Percentiles rank a stretch among this genome's conserved stretches.
phyloP scores from a whole-genome alignment of 2,113 vertebrate genomes.

The Podarcis cretensis region DNA sequence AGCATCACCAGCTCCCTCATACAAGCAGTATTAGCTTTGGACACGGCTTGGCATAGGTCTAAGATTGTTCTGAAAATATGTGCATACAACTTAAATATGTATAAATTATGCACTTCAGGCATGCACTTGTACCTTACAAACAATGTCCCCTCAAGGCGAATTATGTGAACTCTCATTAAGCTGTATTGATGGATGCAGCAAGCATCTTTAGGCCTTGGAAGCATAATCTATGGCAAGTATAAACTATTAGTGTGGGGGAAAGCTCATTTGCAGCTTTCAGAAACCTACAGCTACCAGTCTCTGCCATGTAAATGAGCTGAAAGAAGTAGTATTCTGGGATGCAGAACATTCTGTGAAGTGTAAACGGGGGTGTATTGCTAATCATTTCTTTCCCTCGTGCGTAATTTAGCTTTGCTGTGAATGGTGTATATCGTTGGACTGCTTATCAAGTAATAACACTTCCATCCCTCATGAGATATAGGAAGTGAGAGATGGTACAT shows the following conservation, averaged over 20 bases:
- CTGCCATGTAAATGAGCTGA: constrained; percentile 59
- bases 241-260: constrained; percentile 53
- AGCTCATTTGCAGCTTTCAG: constrained; percentile 66
- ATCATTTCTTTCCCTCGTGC: constrained; percentile 55
- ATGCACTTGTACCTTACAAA: constrained; percentile 50
- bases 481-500: constrained; percentile 3
- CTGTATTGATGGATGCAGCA: constrained; percentile 55
- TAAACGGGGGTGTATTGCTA: constrained; percentile 43
- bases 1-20: too few species aligned
- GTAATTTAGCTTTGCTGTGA: constrained; percentile 41
- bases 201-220: constrained; percentile 59
- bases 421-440: constrained; percentile 47
- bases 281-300: constrained; percentile 60
- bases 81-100: neutral
- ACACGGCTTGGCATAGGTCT: neutral
- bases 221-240: constrained; percentile 59
- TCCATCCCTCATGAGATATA: constrained; percentile 37
- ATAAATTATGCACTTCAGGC: constrained; percentile 43
- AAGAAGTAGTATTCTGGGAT: constrained; percentile 54
- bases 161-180: constrained; percentile 65
- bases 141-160: constrained; percentile 57
- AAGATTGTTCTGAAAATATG: neutral
- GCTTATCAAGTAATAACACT: constrained; percentile 54
- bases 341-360: constrained; percentile 34
- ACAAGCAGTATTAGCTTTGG: too few species aligned